Base-by-base conservation (phyloP, 2,888 invertebrate species). In the Coelinius sp. region DNA sequence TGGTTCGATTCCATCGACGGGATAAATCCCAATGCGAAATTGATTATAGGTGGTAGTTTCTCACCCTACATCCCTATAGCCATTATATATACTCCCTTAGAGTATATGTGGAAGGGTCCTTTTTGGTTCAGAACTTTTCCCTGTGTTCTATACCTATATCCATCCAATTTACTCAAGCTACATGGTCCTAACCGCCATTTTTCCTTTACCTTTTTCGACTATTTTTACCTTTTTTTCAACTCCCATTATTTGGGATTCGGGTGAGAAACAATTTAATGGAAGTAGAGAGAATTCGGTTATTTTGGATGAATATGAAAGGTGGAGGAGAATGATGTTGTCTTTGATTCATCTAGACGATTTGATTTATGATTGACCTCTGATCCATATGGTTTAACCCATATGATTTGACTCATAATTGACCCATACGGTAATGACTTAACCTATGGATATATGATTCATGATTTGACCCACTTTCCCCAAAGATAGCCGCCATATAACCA, bases 21-120 rank as follows among this genome's bases (percentile, higher is more conserved):
- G 77, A 78, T 78, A 77, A 77, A 78, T 77, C 73, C 73, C 73
- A 66, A 75, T 68, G 68, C 46, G 63, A 74, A 75, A 78, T 78
- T 76, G 78, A 76, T 78, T 75, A 78, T 76, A 70, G 74, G 59
- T 25, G 64, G 62, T 53, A 25, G 63, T 53, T 71, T 67, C 71
- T 68, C 27, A 35, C 52, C 49, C 52, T 6, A 46, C 17, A 64
- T n/a, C 17, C 44, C 31, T 38, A 14, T 31, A n/a, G 20, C 64
- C 41, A 64, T 70, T 64, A 68, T 38, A 31, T 53, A 52, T 31
- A 44, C 52, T 64, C 17, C 27, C 41, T 22, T 44, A 25, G 24
- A 70, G 25, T 27, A 27, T 49, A 49, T 49, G 46, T 49, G 46
- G 2, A 49, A 49, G 46, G 20, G 46, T 49, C 46, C 46, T 49